phyloP scores from a whole-genome alignment of 2,113 vertebrate species.

The Pongo abelii region DNA sequence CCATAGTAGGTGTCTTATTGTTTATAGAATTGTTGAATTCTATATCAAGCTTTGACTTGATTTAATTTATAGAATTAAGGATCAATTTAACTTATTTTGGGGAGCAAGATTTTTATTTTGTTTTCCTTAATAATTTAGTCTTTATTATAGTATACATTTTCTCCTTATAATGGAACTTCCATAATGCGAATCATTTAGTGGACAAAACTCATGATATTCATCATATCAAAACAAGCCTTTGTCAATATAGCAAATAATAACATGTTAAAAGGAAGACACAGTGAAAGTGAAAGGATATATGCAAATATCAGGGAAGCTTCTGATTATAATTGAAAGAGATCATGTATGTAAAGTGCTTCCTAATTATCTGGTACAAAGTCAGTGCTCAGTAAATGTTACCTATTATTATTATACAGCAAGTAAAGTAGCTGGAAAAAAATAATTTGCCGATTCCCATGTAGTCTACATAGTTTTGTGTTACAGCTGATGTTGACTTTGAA shows the following conservation, averaged over 20 bases:
- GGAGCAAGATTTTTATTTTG: neutral
- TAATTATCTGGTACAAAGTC: conserved; percentile 28
- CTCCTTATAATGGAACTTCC: neutral
- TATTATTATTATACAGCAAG: neutral
- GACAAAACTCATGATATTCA: neutral
- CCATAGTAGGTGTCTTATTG: neutral
- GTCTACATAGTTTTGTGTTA: neutral
- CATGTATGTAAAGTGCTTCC: neutral
- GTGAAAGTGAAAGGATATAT: neutral
- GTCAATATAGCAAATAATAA: neutral
- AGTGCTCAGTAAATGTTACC: neutral
- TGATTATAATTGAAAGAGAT: neutral
- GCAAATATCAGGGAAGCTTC: neutral
- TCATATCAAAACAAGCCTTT: neutral
- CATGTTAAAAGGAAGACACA: neutral
- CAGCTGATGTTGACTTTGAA: neutral
- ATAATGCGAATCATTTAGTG: neutral
- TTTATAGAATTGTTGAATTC: neutral
- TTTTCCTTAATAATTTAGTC: neutral
- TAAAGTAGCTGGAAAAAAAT: neutral
- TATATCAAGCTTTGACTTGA: neutral
- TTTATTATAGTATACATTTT: neutral
- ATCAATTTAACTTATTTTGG: neutral
- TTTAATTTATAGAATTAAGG: conserved; percentile 2
- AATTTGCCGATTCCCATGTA: neutral